Evolutionary conservation across 1,140 invertebrate genomes (phyloP), one percentile per base, ranked within the genome.

Genomic region (Pachyrhynchus sulphureomaculatus): DNA sequence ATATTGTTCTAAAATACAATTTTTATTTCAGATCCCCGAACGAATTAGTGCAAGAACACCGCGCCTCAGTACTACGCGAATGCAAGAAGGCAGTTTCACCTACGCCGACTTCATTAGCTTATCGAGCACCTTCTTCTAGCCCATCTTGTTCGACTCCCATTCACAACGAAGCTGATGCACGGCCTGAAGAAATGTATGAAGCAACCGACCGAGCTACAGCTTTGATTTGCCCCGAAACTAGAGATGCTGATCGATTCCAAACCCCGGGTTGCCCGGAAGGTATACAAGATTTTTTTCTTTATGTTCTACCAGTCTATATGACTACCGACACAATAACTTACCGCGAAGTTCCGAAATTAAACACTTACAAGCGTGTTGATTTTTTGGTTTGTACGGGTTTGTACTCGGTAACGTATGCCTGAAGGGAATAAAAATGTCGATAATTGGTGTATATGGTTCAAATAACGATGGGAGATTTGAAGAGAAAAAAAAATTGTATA

Each of bases 11-110:
- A 26, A 26, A 26, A 4, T 26, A 3, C 24, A 29, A 9, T 5
- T 48, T 13, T 33, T 32, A 10, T 51, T 51, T 12, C 18, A 60
- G 57, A 33, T 62, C 59, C 0, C 78, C 79, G 8, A 78, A 77
- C 54, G 81, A 80, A 32, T 65, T 75, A 54, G 66, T 74, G 72
- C 81, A 82, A 72, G 77, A 66, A 20, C 44, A 53, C 21, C 72
- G 83, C 69, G 85, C 85, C 4, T 88, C 87, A 54, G 82, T 88
- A 29, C 77, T 88, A n/a, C 75, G 87, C 47, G 84, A 86, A 64
- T 84, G 84, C 41, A 75, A 81, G 48, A 82, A 58, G 79, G 83
- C 75, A 10, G 68, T 62, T 9, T 75, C 74, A n/a, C 75, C 74
- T 6, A 67, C 68, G 2, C 72, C 70, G 1, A 48, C 72, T 37